Evolutionary conservation across 2,113 vertebrate genomes (phyloP), one percentile per base, ranked within the genome.

Genomic region (Pedetes capensis): DNA sequence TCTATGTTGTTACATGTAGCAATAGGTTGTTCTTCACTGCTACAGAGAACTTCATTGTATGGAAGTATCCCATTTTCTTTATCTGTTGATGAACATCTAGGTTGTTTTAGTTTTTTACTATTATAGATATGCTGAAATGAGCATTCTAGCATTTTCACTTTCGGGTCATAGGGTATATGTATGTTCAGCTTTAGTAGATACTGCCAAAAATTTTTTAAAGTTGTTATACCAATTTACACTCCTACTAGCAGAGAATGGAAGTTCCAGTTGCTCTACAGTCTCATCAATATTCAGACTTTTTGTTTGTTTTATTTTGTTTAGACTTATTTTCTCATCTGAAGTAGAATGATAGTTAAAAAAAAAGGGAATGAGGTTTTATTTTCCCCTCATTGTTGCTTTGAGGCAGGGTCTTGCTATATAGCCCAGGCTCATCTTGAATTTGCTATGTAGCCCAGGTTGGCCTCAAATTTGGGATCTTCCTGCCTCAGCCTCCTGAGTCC

Each of bases 51-150:
- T 82, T 18, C 37, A 63, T 6, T 51, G 37, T 55, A 39, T 91
- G n/a, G 79, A 94, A 94, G 66, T 55, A 91, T 20, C 57, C 84
- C 17, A 39, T 57, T 79, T 87, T 72, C 83, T 80, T 76, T 86
- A 32, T 80, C 53, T 69, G 6, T 57, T 83, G 53, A 68, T 84
- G n/a, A 75, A 76, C 22, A 79, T 71, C 37, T 95, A 12, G 22
- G 66, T 85, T 79, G 49, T 55, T 92, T 93, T 59, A 89, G 42
- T 18, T 85, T 85, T 75, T 12, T 94, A 42, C 37, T 68, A 27
- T 63, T 75, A 63, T 51, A 66, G 63, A 75, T 87, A 94, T 42
- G 72, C 64, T 89, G 5, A 44, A 39, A 32, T 87, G 42, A 89
- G 29, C 68, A 86, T 47, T 72, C 16, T 57, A 59, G 39, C n/a